Evolutionary conservation across 2,113 vertebrate species (phyloP).

Genomic region (Brachionichthys hirsutus): DNA sequence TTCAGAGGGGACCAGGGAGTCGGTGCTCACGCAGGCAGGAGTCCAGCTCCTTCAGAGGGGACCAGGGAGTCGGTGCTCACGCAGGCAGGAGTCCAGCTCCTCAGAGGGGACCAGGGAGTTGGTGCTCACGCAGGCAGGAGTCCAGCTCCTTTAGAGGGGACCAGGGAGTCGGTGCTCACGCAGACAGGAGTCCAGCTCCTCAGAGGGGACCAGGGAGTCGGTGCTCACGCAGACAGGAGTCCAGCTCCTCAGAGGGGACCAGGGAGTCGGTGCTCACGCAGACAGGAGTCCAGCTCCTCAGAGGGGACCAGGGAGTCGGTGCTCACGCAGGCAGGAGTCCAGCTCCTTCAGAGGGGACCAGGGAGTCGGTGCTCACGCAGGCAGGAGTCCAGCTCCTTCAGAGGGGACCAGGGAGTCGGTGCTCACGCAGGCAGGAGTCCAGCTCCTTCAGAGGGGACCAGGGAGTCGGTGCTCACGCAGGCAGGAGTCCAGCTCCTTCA

Average conservation of each 20-base stretch:
- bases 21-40: constrained; percentile 18
- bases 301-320: constrained; percentile 30
- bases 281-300: constrained; percentile 28
- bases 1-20: constrained; percentile 35
- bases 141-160: constrained; percentile 32
- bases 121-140: constrained; percentile 19
- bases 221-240: constrained; percentile 21
- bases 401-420: constrained; percentile 30
- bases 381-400: constrained; percentile 26
- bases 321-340: constrained; percentile 19
- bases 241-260: constrained; percentile 34
- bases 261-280: constrained; percentile 20
- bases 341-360: constrained; percentile 40
- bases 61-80: constrained; percentile 25
- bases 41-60: constrained; percentile 30
- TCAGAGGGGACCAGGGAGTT: constrained; percentile 35
- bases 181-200: constrained; percentile 29
- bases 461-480: constrained; percentile 20
- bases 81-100: constrained; percentile 25
- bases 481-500: constrained; percentile 26
- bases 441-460: constrained; percentile 40
- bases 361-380: constrained; percentile 20
- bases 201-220: constrained; percentile 33
- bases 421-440: constrained; percentile 19
- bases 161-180: constrained; percentile 22